Conservation (phyloP, 2,888 invertebrate species). For the Pimpla rufipes region DNA sequence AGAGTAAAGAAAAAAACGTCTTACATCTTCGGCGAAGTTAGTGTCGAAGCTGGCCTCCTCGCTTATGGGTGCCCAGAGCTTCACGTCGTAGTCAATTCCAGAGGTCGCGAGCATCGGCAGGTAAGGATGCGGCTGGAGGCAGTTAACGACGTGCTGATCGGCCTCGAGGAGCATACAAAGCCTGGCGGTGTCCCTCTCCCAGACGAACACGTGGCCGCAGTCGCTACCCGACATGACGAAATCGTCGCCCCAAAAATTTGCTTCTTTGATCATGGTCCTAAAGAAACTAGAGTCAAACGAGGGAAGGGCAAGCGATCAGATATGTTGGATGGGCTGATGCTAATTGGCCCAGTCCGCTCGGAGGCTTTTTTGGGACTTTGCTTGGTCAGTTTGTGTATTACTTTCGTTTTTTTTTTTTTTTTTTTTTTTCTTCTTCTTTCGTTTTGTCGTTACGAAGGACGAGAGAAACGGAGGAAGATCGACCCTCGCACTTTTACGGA, state of each 20-base stretch:
- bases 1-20: slow-evolving; percentile 72
- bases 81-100: slow-evolving; percentile 95
- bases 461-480: slow-evolving; percentile 28
- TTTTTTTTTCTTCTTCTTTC: slow-evolving; percentile 66
- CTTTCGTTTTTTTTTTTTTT: slow-evolving; percentile 71
- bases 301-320: slow-evolving; percentile 81
- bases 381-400: slow-evolving; percentile 73
- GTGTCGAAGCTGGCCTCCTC: slow-evolving; percentile 88
- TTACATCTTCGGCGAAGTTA: slow-evolving; percentile 89
- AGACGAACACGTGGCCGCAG: slow-evolving; percentile 94
- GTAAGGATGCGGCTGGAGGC: slow-evolving; percentile 93
- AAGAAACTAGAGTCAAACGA: slow-evolving; percentile 85
- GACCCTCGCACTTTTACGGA: slow-evolving; percentile 31
- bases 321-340: slow-evolving; percentile 79
- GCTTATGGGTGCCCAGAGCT: slow-evolving; percentile 92
- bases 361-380: slow-evolving; percentile 82
- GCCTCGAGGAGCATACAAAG: slow-evolving; percentile 92
- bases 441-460: slow-evolving; percentile 56
- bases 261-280: slow-evolving; percentile 94
- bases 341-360: slow-evolving; percentile 83
- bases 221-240: slow-evolving; percentile 95
- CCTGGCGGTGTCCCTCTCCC: slow-evolving; percentile 90
- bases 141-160: slow-evolving; percentile 94
- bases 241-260: slow-evolving; percentile 93
- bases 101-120: slow-evolving; percentile 92